Conservation (phyloP, 2,888 invertebrate species). For the Anodontia alba region DNA sequence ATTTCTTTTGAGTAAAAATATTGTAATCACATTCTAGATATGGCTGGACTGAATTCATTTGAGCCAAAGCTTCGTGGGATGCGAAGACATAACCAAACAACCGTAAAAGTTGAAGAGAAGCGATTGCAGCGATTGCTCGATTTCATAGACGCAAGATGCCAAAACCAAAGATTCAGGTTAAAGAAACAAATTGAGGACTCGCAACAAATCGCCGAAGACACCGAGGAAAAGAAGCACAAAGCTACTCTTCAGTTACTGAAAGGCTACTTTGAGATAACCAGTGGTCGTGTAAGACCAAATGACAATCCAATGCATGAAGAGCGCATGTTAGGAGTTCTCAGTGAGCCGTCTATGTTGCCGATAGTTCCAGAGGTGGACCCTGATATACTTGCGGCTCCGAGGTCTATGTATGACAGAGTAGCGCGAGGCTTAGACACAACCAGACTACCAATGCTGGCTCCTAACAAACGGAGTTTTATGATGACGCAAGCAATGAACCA, state of each 20-base stretch:
- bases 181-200: conserved; percentile 56
- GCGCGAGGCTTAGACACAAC: conserved; percentile 53
- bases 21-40: neutral
- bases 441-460: conserved; percentile 48
- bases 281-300: conserved; percentile 41
- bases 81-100: conserved; percentile 41
- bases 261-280: conserved; percentile 61
- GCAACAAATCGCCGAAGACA: conserved; percentile 57
- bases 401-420: conserved; percentile 59
- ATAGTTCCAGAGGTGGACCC: conserved; percentile 60
- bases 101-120: conserved; percentile 54
- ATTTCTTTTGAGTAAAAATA: no score
- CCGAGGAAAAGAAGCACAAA: conserved; percentile 55
- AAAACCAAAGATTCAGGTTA: conserved; percentile 51
- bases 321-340: conserved; percentile 53
- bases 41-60: conserved; percentile 57
- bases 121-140: conserved; percentile 55
- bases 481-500: conserved; percentile 32
- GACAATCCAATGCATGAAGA: conserved; percentile 54
- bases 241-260: conserved; percentile 55
- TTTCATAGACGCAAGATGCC: conserved; percentile 56
- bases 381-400: conserved; percentile 51
- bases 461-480: conserved; percentile 32
- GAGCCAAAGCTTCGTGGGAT: conserved; percentile 59
- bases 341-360: conserved; percentile 56